A percentile compares a stretch with the other conserved stretches of the same genome.
Conservation (phyloP, 2,797 vertebrate genomes). For the Cygnus olor region DNA sequence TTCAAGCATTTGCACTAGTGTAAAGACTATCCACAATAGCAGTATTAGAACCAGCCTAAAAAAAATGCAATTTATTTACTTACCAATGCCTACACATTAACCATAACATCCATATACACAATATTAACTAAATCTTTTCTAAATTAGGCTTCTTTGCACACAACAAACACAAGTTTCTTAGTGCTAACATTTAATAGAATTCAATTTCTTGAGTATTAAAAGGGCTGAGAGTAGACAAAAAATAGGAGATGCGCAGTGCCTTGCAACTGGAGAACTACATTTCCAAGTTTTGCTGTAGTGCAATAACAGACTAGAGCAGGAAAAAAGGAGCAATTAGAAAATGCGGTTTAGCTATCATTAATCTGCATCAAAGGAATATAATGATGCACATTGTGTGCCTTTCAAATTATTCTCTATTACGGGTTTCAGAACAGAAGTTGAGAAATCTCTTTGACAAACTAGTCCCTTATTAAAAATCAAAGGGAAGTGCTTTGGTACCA, state of each 20-base stretch:
- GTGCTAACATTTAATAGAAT: constrained; percentile 14
- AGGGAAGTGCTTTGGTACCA: constrained; percentile 79
- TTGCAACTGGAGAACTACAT: neutral
- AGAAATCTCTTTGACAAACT: constrained; percentile 82
- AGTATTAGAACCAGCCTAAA: neutral
- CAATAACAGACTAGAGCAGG: constrained; percentile 55
- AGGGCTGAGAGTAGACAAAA: constrained; percentile 29
- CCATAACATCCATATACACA: neutral
- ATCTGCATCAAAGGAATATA: constrained; percentile 84
- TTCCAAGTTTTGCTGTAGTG: constrained; percentile 38
- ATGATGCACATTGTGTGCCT: constrained; percentile 79
- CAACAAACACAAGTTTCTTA: constrained; percentile 37
- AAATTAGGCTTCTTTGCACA: constrained; percentile 18
- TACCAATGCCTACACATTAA: neutral
- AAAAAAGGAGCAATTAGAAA: constrained; percentile 77
- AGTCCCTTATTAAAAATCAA: constrained; percentile 82
- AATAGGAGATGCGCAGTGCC: neutral
- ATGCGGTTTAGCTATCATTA: constrained; percentile 78
- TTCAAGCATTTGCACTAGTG: neutral
- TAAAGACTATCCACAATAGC: neutral
- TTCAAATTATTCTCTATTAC: constrained; percentile 82
- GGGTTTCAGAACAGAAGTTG: constrained; percentile 78
- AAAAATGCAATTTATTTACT: constrained; percentile 30
- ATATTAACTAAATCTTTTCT: constrained; percentile 18
- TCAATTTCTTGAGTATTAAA: constrained; percentile 31